Conservation (phyloP, 1,140 invertebrate genomes). For the Megalonaias nervosa region DNA sequence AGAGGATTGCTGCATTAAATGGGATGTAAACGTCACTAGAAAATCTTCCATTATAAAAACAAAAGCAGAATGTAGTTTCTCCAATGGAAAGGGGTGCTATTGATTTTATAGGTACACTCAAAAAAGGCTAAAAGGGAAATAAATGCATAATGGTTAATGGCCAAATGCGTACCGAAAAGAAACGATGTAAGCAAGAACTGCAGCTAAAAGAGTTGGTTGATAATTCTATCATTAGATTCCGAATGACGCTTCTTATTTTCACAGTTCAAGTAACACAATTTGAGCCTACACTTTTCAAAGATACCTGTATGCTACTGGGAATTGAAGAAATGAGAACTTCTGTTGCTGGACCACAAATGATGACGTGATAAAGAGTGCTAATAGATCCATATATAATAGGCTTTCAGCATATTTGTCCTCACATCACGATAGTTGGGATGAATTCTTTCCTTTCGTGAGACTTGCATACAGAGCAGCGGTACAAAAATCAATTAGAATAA, state of each 20-base stretch:
- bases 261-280: slow-evolving; percentile 63
- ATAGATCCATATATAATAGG: slow-evolving; percentile 37
- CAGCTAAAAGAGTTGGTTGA: slow-evolving; percentile 62
- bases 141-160: too few species aligned
- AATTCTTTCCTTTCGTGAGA: slow-evolving; percentile 22
- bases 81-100: slow-evolving; percentile 21
- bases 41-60: slow-evolving; percentile 1
- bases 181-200: slow-evolving; percentile 46
- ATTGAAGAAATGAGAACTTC: slow-evolving; percentile 38
- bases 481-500: slow-evolving; percentile 20
- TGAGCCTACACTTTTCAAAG: slow-evolving; percentile 33
- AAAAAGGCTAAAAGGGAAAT: too few species aligned
- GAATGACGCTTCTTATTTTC: slow-evolving; percentile 60
- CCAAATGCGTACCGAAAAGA: not conserved
- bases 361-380: slow-evolving; percentile 44
- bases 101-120: slow-evolving; percentile 15
- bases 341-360: slow-evolving; percentile 41
- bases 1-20: not conserved
- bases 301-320: slow-evolving; percentile 33
- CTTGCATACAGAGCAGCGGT: slow-evolving; percentile 33
- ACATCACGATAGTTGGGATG: slow-evolving; percentile 40
- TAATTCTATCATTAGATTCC: slow-evolving; percentile 60
- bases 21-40: slow-evolving; percentile 23
- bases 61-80: slow-evolving; percentile 18
- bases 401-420: slow-evolving; percentile 14